Conservation (phyloP, 2,113 vertebrate species). For the Pavo muticus region DNA sequence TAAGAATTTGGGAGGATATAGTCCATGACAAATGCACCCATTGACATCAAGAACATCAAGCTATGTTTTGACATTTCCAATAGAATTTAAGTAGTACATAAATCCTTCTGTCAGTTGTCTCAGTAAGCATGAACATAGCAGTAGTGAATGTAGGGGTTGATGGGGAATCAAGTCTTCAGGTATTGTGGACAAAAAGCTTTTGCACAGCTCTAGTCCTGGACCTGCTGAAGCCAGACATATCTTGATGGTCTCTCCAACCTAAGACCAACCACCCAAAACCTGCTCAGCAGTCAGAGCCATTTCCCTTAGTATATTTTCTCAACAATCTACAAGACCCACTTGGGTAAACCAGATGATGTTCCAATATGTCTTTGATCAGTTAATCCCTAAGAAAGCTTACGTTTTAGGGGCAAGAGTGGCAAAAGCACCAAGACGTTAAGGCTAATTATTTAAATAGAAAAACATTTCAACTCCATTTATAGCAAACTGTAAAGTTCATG, state of each 20-base stretch:
- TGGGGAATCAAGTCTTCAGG: accelerated
- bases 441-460: background rate
- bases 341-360: background rate
- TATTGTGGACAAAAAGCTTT: background rate
- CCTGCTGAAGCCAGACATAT: background rate
- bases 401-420: background rate
- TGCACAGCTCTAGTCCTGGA: background rate
- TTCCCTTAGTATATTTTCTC: background rate
- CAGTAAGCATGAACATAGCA: background rate
- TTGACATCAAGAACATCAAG: background rate
- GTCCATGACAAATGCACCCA: background rate
- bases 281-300: background rate
- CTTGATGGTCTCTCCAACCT: background rate
- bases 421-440: background rate
- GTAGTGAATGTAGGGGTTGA: accelerated
- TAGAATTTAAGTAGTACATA: background rate
- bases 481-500: background rate
- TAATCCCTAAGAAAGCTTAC: background rate
- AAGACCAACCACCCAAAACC: background rate
- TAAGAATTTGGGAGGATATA: background rate
- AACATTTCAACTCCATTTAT: background rate
- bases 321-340: background rate
- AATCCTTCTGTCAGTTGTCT: background rate
- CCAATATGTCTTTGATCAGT: background rate
- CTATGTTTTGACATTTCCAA: background rate